Evolutionary conservation across 2,888 invertebrate genomes (phyloP).

Genomic region (Saturnia japonica): DNA sequence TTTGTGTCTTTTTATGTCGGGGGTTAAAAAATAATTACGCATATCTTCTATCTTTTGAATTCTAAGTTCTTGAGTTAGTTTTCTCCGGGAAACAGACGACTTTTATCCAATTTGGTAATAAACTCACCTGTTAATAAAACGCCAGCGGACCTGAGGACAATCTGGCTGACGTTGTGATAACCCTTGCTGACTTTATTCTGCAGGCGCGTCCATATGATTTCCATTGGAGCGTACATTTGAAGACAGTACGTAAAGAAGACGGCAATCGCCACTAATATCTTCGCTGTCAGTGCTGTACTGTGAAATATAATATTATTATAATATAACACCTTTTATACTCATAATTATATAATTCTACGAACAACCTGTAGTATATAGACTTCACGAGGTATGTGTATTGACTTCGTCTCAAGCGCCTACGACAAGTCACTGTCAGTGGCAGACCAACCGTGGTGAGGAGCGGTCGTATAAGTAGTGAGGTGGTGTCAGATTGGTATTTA

Average conservation of each 20-base stretch:
- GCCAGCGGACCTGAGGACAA: constrained; percentile 69
- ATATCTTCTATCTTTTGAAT: too few relatives aligned
- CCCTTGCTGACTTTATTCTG: constrained; percentile 59
- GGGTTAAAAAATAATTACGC: too few relatives aligned
- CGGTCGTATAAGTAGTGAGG: too few relatives aligned
- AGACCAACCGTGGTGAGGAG: too few relatives aligned
- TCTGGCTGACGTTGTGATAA: constrained; percentile 75
- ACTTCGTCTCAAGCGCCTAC: too few relatives aligned
- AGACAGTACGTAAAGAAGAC: constrained; percentile 96
- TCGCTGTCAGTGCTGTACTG: constrained; percentile 88
- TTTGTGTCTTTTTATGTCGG: too few relatives aligned
- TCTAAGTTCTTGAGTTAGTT: too few relatives aligned
- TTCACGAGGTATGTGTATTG: too few relatives aligned
- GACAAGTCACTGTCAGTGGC: too few relatives aligned
- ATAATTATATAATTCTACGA: too few relatives aligned
- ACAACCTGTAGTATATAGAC: too few relatives aligned
- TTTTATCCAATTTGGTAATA: not conserved
- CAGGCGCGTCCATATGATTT: constrained; percentile 91
- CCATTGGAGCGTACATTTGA: constrained; percentile 96
- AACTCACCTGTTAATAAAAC: constrained; percentile 71
- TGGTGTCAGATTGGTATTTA: too few relatives aligned
- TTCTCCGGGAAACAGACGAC: not conserved
- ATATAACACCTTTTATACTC: not conserved
- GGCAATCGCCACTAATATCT: constrained; percentile 91
- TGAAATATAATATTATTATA: constrained; percentile 37